A percentile compares a stretch with the other conserved stretches of the same genome.
These are phyloP conservation scores for Serrognathus titanus DNA, from an alignment of 2,888 invertebrate species.

Conservation along the genomic window DNA sequence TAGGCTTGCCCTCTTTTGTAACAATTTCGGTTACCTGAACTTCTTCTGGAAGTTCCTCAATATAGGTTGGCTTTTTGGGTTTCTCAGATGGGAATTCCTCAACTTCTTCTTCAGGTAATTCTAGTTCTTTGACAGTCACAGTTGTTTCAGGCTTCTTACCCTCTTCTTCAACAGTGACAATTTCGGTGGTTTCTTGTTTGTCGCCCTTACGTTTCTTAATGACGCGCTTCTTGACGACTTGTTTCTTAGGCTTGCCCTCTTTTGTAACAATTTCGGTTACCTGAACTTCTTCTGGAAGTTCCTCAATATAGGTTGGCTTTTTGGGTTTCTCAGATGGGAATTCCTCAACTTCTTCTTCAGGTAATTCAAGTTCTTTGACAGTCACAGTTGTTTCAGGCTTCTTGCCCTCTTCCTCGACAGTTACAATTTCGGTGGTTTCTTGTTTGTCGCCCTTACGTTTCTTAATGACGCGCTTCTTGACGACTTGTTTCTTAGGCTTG, in stretches of 20 bases:
- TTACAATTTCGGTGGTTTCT: slow-evolving; percentile 41
- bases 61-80: slow-evolving; percentile 12
- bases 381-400: slow-evolving; percentile 36
- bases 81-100: slow-evolving; percentile 23
- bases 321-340: slow-evolving; percentile 7
- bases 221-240: slow-evolving; percentile 30
- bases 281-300: slow-evolving; percentile 28
- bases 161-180: slow-evolving; percentile 27
- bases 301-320: slow-evolving; percentile 17
- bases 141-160: slow-evolving; percentile 27
- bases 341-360: slow-evolving; percentile 39
- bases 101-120: slow-evolving; percentile 11
- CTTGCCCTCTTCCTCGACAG: slow-evolving; percentile 50
- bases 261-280: slow-evolving; percentile 24
- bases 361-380: slow-evolving; percentile 42
- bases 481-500: slow-evolving; percentile 34
- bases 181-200: slow-evolving; percentile 31
- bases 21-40: slow-evolving; percentile 28
- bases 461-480: slow-evolving; percentile 15
- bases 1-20: slow-evolving; percentile 29
- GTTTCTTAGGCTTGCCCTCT: slow-evolving; percentile 32
- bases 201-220: slow-evolving; percentile 31
- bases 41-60: slow-evolving; percentile 27
- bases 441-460: slow-evolving; percentile 29
- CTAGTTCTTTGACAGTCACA: slow-evolving; percentile 23